Base-by-base conservation (phyloP, 2,888 invertebrate species). In the Abscondita cerata region DNA sequence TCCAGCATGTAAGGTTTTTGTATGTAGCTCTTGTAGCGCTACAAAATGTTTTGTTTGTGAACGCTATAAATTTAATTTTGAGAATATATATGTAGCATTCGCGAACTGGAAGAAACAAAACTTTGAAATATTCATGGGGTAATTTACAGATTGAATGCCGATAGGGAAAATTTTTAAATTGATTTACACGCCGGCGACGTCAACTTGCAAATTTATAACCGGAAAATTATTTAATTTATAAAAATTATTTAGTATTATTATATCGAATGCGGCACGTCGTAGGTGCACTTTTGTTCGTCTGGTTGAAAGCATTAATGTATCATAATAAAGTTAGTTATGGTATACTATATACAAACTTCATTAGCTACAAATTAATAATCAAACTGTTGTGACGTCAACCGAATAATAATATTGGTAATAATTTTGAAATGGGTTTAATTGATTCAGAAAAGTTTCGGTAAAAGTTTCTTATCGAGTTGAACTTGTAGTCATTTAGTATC, bases 401-500 rank as follows among this genome's bases (percentile, higher is more conserved):
- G n/a, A n/a, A n/a, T n/a, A n/a, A 25, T 25, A 25, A 25, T 25
- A 6, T 25, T 6, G 25, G 25, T 25, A 25, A 25, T 25, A 2
- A 25, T 25, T 25, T 25, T 25, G 2, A 25, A 25, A 25, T 25
- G 25, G 6, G 25, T 25, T 25, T 25, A 25, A 25, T 38, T 38
- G 38, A 13, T n/a, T n/a, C 38, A 9, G 12, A 38, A 38, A 38
- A 38, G 38, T 38, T 38, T 38, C 13, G 38, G 38, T 2, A 38
- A 47, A 25, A 25, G 25, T 25, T 25, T 25, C 4, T 25, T 25
- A 25, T 25, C 25, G 25, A 25, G 25, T 25, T 25, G 25, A 25
- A 25, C 25, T 56, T 56, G 51, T 44, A 48, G 62, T 52, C 62
- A 48, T 54, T 68, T 68, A 68, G 66, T 69, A 66, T 63, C 64